A percentile compares a stretch with the other conserved stretches of the same genome.
Conservation (phyloP, 2,888 invertebrate species). For the Hydraecia micacea region DNA sequence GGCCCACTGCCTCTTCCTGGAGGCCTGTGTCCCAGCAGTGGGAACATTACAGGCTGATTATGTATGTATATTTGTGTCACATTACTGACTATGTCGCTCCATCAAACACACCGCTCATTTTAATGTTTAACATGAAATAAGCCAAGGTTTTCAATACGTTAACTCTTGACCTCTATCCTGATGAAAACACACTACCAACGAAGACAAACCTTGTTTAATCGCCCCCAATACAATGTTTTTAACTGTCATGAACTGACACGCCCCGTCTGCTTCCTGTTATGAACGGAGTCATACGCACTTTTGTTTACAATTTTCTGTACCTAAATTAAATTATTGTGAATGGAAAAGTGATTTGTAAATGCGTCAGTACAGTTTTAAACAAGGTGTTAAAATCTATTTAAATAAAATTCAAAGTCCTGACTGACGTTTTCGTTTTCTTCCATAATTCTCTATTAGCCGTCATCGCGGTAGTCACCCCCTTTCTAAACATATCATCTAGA, state of each 20-base stretch:
- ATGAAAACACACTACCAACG: constrained; percentile 20
- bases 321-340: constrained; percentile 28
- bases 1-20: too few relatives aligned
- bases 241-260: constrained; percentile 14
- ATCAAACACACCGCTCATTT: too few relatives aligned
- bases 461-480: background rate
- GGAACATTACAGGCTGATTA: too few relatives aligned
- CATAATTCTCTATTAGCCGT: background rate
- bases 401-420: too few relatives aligned
- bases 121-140: background rate
- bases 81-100: background rate
- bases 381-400: too few relatives aligned
- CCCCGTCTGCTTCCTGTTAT: constrained; percentile 15
- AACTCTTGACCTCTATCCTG: constrained; percentile 11
- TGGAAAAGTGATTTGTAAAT: constrained; percentile 4
- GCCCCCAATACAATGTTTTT: constrained; percentile 30
- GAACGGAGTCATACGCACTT: background rate
- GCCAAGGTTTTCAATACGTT: background rate
- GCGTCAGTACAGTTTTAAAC: background rate
- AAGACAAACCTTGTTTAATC: constrained; percentile 17
- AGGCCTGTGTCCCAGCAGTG: too few relatives aligned
- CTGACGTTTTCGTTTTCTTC: too few relatives aligned
- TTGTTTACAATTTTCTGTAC: constrained; percentile 21
- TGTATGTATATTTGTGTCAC: too few relatives aligned
- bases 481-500: background rate